Base-by-base conservation (phyloP, 2,797 vertebrate species). In the Onychomys arenicola region DNA sequence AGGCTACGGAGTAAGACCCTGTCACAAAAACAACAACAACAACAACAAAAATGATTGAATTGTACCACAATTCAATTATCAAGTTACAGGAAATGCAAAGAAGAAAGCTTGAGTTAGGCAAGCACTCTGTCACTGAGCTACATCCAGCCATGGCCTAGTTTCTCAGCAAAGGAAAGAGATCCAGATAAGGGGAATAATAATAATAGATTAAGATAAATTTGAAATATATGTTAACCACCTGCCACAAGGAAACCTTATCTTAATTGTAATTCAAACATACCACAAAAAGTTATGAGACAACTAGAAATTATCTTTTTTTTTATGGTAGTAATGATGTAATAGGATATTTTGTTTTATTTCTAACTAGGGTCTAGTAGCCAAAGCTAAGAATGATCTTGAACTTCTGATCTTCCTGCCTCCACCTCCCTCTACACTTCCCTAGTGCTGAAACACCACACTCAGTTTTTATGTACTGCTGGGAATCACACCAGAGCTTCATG, bases 211-310 rank as follows among this genome's bases (percentile, higher is more conserved):
- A 94, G 77, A 92, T 37, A 94, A 75, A 87, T 1, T 59, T 89
- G 21, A 91, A 71, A 95, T 43, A 69, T 8, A 77, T 37, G 89
- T 49, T 57, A 88, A 63, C 59, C 49, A 90, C 65, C 34, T 94
- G 25, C 73, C 94, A 91, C 29, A 55, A 55, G 8, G 37, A 87
- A 16, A 55, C 23, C 11, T 78, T 78, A 61, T 55, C 32, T 9
- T 17, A 61, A 95, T 88, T 96, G 40, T 88, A 96, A 92, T 73
- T 88, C 65, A 94, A 94, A 59, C 61, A 95, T 88, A 75, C 52
- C 2, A 92, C 80, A 91, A 89, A 89, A 84, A 73, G 14, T 29
- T 76, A 69, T 93, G 37, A 94, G 59, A 83, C 16, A 46, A 80
- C 32, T 92, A 13, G 37, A 88, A 96, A 95, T 88, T 91, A 69